Evolutionary conservation across 2,888 invertebrate species (phyloP), one percentile per base, ranked within the genome.

Genomic region (Trichacis sp.): DNA sequence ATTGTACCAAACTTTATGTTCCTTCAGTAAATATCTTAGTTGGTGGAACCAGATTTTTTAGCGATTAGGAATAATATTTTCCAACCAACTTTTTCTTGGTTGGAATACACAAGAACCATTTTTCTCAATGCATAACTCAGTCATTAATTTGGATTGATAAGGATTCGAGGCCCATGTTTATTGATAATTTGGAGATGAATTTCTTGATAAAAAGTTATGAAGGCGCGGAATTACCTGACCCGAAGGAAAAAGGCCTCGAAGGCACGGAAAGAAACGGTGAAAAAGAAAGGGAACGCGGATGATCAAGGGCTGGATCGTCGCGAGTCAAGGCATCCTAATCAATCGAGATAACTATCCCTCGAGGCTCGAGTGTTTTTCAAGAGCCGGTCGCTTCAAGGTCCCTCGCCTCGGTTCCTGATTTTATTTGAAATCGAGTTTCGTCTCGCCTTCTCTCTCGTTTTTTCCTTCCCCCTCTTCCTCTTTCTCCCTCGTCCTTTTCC

Each of bases 381-480:
- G 49, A 48, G 55, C 55, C 48, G 55, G 55, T 48, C n/a, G n/a
- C 49, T 56, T 56, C 55, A 56, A 56, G 55, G 55, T 56, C 55
- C 49, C 47, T 47, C 38, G 30, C 45, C 46, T 46, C 17, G 38
- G 38, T 15, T 54, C 46, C 29, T 29, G 42, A 24, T 55, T 46
- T 46, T 24, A 24, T 46, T 20, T 46, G 46, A 46, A 46, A 46
- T 46, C 46, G 46, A 46, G 46, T 46, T 46, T 46, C 46, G 24
- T 24, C 46, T n/a, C n/a, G n/a, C n/a, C n/a, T n/a, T 19, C 2
- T 46, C 12, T 24, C 24, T 20, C 12, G 46, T n/a, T n/a, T n/a
- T n/a, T n/a, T 46, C 46, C 19, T 6, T 8, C 20, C 24, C 20
- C 12, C 46, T 46, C 46, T 11, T 5, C 8, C 8, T 19, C n/a